phyloP scores from a whole-genome alignment of 1,140 invertebrate species.

The Drosophila lowei region DNA sequence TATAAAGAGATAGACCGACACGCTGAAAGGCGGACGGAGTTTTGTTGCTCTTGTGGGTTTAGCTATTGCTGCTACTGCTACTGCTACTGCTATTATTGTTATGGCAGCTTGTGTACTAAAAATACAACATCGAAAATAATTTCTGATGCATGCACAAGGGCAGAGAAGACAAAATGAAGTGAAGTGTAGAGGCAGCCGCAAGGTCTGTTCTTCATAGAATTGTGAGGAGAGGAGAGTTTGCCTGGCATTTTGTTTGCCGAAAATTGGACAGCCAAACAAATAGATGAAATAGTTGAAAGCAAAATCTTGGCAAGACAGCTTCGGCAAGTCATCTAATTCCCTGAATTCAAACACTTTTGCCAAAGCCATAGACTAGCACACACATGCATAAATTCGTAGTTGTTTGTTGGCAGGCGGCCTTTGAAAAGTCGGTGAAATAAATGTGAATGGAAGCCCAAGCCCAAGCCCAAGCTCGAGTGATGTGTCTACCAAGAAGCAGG shows the following conservation, averaged over 20 bases:
- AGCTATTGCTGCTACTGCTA: slow-evolving; percentile 2
- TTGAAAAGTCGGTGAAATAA: slow-evolving; percentile 68
- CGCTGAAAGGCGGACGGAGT: slow-evolving; percentile 2
- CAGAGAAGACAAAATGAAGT: slow-evolving; percentile 7
- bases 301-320: slow-evolving; percentile 56
- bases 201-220: slow-evolving; percentile 43
- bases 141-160: slow-evolving; percentile 18
- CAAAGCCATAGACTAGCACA: slow-evolving; percentile 40
- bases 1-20: slow-evolving; percentile 41
- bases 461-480: slow-evolving; percentile 28
- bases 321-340: slow-evolving; percentile 71
- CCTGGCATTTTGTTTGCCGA: slow-evolving; percentile 64
- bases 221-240: slow-evolving; percentile 24
- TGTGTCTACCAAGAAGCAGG: slow-evolving; percentile 16
- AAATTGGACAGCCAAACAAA: slow-evolving; percentile 69
- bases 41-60: background rate
- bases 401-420: slow-evolving; percentile 45
- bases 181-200: slow-evolving; percentile 25
- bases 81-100: slow-evolving; percentile 36
- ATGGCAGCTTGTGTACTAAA: slow-evolving; percentile 36
- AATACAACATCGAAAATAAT: slow-evolving; percentile 52
- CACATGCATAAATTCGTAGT: slow-evolving; percentile 26
- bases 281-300: slow-evolving; percentile 63
- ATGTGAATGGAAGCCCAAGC: slow-evolving; percentile 56
- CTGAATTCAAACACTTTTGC: slow-evolving; percentile 68